Percentiles rank a stretch among this genome's conserved stretches.
Evolutionary conservation across 2,888 invertebrate species (phyloP).

Genomic region (Exephanes ischioxanthus): DNA sequence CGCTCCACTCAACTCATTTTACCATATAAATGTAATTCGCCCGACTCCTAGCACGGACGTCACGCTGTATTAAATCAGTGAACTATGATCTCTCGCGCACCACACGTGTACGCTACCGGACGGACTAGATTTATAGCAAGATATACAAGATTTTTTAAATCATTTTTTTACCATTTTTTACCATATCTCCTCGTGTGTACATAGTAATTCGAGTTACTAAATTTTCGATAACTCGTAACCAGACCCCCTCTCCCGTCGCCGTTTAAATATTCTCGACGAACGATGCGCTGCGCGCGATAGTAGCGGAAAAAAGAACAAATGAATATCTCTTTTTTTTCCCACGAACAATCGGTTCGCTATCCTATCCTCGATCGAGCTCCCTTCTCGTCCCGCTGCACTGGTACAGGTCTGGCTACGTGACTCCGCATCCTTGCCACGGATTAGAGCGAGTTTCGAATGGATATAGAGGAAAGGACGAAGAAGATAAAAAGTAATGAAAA

Average conservation of each 20-base stretch:
- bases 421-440: constrained; percentile 53
- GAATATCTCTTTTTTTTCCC: constrained; percentile 31
- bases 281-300: constrained; percentile 23
- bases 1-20: constrained; percentile 36
- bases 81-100: neutral
- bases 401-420: constrained; percentile 51
- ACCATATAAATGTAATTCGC: constrained; percentile 24
- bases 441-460: constrained; percentile 51
- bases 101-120: neutral
- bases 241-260: neutral
- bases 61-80: neutral
- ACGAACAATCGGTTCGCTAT: constrained; percentile 45
- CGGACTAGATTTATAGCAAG: neutral
- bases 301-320: constrained; percentile 5
- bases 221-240: constrained; percentile 34
- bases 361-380: neutral
- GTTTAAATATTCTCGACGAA: constrained; percentile 41
- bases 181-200: neutral
- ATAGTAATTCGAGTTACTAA: constrained; percentile 1
- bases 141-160: neutral
- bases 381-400: constrained; percentile 1
- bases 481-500: constrained; percentile 32
- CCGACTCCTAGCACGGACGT: constrained; percentile 4
- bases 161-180: neutral
- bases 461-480: constrained; percentile 46